Conservation (phyloP, 23 tunicate species). For the Botrylloides violaceus region DNA sequence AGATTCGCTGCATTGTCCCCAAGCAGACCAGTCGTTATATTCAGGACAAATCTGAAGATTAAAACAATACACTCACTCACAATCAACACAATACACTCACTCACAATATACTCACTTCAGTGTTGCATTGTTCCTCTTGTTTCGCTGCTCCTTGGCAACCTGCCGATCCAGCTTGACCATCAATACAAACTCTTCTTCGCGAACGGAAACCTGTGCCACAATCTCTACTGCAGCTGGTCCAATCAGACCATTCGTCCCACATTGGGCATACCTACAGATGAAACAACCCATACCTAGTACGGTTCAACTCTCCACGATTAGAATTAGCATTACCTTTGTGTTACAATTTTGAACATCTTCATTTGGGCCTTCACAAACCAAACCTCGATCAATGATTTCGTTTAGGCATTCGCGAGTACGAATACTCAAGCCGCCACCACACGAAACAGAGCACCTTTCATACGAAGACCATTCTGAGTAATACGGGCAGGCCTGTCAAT, state of each 20-base stretch:
- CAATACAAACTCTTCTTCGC: slow-evolving; percentile 31
- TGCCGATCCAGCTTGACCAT: slow-evolving; percentile 12
- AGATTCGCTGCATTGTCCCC: slow-evolving; percentile 11
- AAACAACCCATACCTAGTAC: neutral
- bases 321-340: slow-evolving; percentile 28
- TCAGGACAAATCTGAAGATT: slow-evolving; percentile 4
- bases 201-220: slow-evolving; percentile 58
- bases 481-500: slow-evolving; percentile 48
- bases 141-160: slow-evolving; percentile 4
- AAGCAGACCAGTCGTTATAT: slow-evolving; percentile 3
- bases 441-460: slow-evolving; percentile 36
- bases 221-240: slow-evolving; percentile 55
- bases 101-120: slow-evolving; percentile 46
- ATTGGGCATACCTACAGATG: slow-evolving; percentile 53
- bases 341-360: slow-evolving; percentile 27
- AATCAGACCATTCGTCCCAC: slow-evolving; percentile 60
- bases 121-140: slow-evolving; percentile 34
- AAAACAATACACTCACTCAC: too few relatives aligned
- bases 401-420: slow-evolving; percentile 50
- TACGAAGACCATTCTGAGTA: slow-evolving; percentile 72
- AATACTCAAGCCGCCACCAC: slow-evolving; percentile 46
- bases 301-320: neutral
- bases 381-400: slow-evolving; percentile 7
- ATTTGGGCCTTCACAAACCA: slow-evolving; percentile 38
- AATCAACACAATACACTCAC: too few relatives aligned